These are phyloP conservation scores for Rhinogobius similis DNA, from an alignment of 2,113 vertebrate genomes.

Conservation along the genomic window DNA sequence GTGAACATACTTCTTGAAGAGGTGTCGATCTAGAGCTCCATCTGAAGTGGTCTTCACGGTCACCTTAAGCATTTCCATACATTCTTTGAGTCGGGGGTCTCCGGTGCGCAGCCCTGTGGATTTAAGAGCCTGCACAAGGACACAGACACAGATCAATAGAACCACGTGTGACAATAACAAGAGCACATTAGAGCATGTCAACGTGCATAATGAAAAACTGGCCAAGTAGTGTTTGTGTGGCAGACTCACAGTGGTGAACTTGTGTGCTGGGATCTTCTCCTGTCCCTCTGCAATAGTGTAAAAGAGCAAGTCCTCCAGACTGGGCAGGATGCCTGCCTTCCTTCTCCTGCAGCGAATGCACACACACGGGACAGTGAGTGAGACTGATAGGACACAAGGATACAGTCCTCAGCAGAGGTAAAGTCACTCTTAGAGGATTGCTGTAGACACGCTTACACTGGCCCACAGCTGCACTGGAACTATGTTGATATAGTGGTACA, in stretches of 20 bases:
- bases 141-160: constrained; percentile 30
- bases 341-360: constrained; percentile 82
- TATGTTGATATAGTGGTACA: not conserved
- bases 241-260: constrained; percentile 94
- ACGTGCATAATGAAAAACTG: no score
- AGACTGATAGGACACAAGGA: constrained; percentile 4
- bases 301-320: constrained; percentile 97
- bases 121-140: constrained; percentile 86
- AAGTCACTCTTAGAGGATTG: constrained; percentile 24
- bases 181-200: not conserved
- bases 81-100: constrained; percentile 96
- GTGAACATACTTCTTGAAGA: constrained; percentile 93
- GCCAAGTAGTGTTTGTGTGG: not conserved
- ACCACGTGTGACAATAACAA: not conserved
- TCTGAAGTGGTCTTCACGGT: constrained; percentile 94
- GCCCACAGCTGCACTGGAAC: constrained; percentile 13
- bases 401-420: constrained; percentile 25
- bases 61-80: constrained; percentile 98
- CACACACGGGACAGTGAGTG: not conserved
- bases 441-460: constrained; percentile 10
- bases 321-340: constrained; percentile 93
- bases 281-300: constrained; percentile 99
- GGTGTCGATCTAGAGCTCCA: constrained; percentile 94
- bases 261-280: constrained; percentile 97
- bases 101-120: constrained; percentile 94